Base-by-base conservation (phyloP, 2,888 invertebrate species). In the Lypha dubia region DNA sequence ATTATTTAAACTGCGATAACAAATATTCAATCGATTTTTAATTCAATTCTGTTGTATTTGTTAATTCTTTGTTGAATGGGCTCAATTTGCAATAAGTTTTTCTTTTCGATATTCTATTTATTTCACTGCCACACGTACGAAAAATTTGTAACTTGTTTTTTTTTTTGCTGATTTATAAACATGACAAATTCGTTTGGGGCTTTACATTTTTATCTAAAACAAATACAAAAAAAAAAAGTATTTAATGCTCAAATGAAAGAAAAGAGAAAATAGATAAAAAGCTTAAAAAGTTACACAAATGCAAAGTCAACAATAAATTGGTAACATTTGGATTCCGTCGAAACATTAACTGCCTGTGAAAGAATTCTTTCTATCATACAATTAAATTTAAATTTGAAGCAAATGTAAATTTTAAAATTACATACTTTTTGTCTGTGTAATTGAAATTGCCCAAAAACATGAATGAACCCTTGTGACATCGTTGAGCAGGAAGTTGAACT, bases 11-110 rank as follows among this genome's bases (percentile, higher is more conserved):
- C 6, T 1, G 20, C 11, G 38, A 60, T 35, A 35, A 20, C 38
- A 20, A n/a, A 38, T 38, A 60, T 60, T 53, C 22, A 53, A 51
- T 53, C 4, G 53, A 5, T 53, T 53, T 38, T 68, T 68, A 38
- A 53, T 22, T 8, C 22, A 1, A 28, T 68, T 67, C 8, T 49
- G 17, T 46, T 24, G 2, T 17, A 65, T n/a, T 58, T 65, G n/a
- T 44, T 24, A 44, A 46, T 46, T 9, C n/a, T 65, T 65, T n/a
- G 4, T 38, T 22, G 4, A 53, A 41, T 22, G 15, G 24, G 35
- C 53, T 68, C 53, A 53, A 53, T 24, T 53, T 68, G 11, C 9
- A 24, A 53, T 53, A 24, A 22, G 32, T 53, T 63, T 15, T n/a
- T 13, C 0, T 56, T 60, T 20, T 20, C 7, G 0, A 22, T 15